These are phyloP conservation scores for Hemithea aestivaria DNA, from an alignment of 2,888 invertebrate species.

Conservation along the genomic window DNA sequence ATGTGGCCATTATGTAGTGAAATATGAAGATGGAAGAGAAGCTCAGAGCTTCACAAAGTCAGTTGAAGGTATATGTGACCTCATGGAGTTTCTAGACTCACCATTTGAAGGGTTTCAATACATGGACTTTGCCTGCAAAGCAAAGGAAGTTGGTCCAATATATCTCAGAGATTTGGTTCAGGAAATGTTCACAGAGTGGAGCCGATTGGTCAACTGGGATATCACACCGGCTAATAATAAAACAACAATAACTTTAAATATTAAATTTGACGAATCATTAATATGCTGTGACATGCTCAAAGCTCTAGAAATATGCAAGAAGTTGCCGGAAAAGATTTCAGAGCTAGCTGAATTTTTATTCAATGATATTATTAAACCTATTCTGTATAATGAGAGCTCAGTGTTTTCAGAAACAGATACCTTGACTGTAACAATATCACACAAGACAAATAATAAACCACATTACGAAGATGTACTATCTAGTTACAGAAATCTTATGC, in stretches of 20 bases:
- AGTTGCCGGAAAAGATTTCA: conserved; percentile 65
- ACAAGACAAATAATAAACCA: conserved; percentile 61
- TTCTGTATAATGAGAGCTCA: conserved; percentile 72
- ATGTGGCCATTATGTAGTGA: conserved; percentile 55
- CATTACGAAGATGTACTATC: conserved; percentile 76
- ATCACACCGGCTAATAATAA: conserved; percentile 41
- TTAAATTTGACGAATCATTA: conserved; percentile 51
- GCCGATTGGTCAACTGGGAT: conserved; percentile 64
- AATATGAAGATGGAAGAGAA: conserved; percentile 53
- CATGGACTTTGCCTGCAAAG: conserved; percentile 71
- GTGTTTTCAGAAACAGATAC: conserved; percentile 59
- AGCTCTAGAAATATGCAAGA: conserved; percentile 64
- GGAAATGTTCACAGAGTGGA: conserved; percentile 71
- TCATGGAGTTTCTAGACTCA: conserved; percentile 62
- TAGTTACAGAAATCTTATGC: conserved; percentile 77
- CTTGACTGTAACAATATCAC: conserved; percentile 53
- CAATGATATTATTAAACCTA: conserved; percentile 76
- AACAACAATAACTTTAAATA: conserved; percentile 48
- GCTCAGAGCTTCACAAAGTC: conserved; percentile 60
- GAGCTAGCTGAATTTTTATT: conserved; percentile 80
- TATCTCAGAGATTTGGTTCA: conserved; percentile 65
- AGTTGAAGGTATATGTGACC: conserved; percentile 70
- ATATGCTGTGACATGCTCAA: conserved; percentile 52
- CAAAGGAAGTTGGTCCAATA: conserved; percentile 63
- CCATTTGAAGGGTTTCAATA: conserved; percentile 70